phyloP scores from a whole-genome alignment of 23 tunicate species.

The Halocynthia aurantium region DNA sequence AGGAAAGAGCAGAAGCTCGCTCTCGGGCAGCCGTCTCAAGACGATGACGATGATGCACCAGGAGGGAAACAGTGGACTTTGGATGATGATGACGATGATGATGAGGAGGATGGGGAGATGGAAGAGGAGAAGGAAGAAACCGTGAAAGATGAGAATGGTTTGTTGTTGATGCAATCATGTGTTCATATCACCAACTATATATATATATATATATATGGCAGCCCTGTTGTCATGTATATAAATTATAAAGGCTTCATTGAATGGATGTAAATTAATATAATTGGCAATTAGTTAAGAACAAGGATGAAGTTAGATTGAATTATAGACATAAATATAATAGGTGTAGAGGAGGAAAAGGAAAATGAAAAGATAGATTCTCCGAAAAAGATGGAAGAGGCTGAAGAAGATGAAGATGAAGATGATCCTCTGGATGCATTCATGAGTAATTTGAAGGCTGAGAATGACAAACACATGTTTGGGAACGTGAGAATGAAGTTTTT shows the following conservation, averaged over 20 bases:
- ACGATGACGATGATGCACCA: slow-evolving; percentile 38
- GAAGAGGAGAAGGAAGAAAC: not conserved
- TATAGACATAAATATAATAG: slow-evolving; percentile 17
- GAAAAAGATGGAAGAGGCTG: slow-evolving; percentile 12
- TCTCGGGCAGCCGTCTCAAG: slow-evolving; percentile 8
- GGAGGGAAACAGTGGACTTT: slow-evolving; percentile 54
- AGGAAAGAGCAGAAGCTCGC: slow-evolving; percentile 51
- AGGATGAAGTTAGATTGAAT: not conserved
- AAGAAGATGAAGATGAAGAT: slow-evolving; percentile 89
- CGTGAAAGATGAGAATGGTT: not conserved
- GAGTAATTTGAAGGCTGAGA: slow-evolving; percentile 53
- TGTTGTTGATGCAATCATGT: too few relatives aligned
- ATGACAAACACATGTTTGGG: slow-evolving; percentile 8
- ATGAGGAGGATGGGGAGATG: slow-evolving; percentile 20
- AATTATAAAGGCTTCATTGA: not conserved
- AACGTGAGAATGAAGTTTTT: not conserved
- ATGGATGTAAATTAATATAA: not conserved
- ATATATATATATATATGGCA: too few relatives aligned
- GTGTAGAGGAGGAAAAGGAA: slow-evolving; percentile 9
- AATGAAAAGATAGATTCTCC: slow-evolving; percentile 17
- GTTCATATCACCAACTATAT: too few relatives aligned
- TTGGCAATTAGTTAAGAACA: not conserved
- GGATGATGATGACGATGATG: slow-evolving; percentile 82
- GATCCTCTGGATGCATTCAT: slow-evolving; percentile 99
- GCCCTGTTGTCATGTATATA: too few relatives aligned